A percentile compares a stretch with the other conserved stretches of the same genome.
Conservation (phyloP, 2,888 invertebrate genomes). For the Lepidocyrtoides sp. region DNA sequence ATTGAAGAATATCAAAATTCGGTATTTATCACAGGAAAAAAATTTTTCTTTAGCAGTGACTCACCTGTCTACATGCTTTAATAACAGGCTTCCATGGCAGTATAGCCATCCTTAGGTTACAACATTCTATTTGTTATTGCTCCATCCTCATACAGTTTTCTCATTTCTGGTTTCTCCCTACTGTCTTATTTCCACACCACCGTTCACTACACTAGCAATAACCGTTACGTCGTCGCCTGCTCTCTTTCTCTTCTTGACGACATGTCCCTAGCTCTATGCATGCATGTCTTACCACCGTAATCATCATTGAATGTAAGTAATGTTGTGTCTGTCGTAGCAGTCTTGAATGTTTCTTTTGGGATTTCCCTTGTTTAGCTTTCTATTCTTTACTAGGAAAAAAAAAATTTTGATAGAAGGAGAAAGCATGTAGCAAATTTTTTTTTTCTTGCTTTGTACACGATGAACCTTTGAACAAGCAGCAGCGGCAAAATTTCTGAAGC, state of each 20-base stretch:
- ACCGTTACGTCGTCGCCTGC: slow-evolving; percentile 43
- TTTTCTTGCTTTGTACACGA: neutral
- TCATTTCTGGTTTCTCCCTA: slow-evolving; percentile 39
- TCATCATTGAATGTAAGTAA: slow-evolving; percentile 29
- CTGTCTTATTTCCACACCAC: slow-evolving; percentile 31
- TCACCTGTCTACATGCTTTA: no score
- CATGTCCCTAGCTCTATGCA: slow-evolving; percentile 29
- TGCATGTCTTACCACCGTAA: slow-evolving; percentile 41
- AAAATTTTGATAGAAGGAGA: slow-evolving; percentile 31
- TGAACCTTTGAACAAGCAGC: neutral
- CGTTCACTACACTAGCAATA: slow-evolving; percentile 65
- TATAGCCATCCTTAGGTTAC: no score
- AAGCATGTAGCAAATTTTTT: slow-evolving; percentile 42
- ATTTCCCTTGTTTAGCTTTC: slow-evolving; percentile 58
- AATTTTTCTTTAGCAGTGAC: no score
- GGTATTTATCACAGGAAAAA: no score
- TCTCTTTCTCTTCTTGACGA: slow-evolving; percentile 31
- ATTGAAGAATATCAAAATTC: no score
- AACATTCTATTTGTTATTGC: slow-evolving; percentile 13
- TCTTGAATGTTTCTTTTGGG: slow-evolving; percentile 69
- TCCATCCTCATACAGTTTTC: slow-evolving; percentile 23
- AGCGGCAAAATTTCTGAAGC: slow-evolving; percentile 22
- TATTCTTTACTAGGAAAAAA: neutral
- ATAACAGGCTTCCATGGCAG: no score
- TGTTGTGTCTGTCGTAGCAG: slow-evolving; percentile 35